These are phyloP conservation scores for Dermatemys mawii DNA, from an alignment of 2,113 vertebrate genomes.

Conservation along the genomic window DNA sequence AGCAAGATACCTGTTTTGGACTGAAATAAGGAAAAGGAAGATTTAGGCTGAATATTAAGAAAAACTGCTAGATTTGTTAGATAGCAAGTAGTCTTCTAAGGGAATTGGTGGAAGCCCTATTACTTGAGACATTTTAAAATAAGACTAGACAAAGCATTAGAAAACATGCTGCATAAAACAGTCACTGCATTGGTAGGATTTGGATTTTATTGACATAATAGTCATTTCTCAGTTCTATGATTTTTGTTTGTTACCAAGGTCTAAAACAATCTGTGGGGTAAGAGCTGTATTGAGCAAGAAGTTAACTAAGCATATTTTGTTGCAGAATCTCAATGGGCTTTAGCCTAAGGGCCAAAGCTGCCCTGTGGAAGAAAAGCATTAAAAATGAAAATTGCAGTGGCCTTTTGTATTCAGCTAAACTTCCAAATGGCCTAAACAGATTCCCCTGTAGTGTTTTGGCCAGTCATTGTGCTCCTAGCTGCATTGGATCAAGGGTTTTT, in stretches of 20 bases:
- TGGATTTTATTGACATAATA: constrained; percentile 74
- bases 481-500: not conserved
- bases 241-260: constrained; percentile 74
- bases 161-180: constrained; percentile 71
- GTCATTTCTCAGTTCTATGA: constrained; percentile 66
- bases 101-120: constrained; percentile 53
- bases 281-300: constrained; percentile 55
- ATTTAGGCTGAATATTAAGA: constrained; percentile 43
- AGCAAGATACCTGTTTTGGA: not conserved
- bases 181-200: constrained; percentile 69
- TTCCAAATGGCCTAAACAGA: not conserved
- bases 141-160: constrained; percentile 67
- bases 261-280: constrained; percentile 68
- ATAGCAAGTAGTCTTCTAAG: constrained; percentile 49
- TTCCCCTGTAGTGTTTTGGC: constrained; percentile 15
- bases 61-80: constrained; percentile 58
- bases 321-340: constrained; percentile 65
- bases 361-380: constrained; percentile 62
- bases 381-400: not conserved
- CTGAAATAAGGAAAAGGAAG: constrained; percentile 37
- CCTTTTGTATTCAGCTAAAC: constrained; percentile 44
- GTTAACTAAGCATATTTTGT: constrained; percentile 63
- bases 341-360: not conserved
- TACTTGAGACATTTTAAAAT: constrained; percentile 47
- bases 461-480: not conserved